Evolutionary conservation across 2,797 vertebrate genomes (phyloP), one percentile per base, ranked within the genome.

Genomic region (Malacoraja senta): DNA sequence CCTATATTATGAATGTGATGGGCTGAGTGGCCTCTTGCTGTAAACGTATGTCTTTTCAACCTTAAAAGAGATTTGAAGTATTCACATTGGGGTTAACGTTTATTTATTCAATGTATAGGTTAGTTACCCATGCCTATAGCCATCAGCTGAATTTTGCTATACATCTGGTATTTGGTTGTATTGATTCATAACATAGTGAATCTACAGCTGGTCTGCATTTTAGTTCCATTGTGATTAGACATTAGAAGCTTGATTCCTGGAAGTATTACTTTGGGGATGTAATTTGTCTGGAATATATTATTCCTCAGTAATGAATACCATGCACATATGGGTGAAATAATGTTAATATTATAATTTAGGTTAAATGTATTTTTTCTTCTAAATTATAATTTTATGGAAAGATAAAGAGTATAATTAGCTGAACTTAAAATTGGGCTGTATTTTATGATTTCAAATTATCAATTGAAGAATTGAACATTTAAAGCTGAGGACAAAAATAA

Each of bases 181-280:
- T 96, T 97, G 94, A 93, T 77, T 94, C 94, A 53, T 80, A 93
- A 81, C 95, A 94, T 97, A 96, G 96, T 97, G 96, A 97, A 97
- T 96, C 95, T 94, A 93, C 94, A 97, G 96, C 96, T 98, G 96
- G 96, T 97, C 96, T 97, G 96, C 95, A 95, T 97, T 97, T 97
- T 94, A 96, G 96, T 97, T 97, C 95, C 94, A 96, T 96, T 97
- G 97, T 97, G 95, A 97, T 97, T 97, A 97, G 81, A 93, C 76
- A 58, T 94, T 94, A 93, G 91, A 72, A 94, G 93, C 93, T 63
- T 93, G n/a, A 65, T 93, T 93, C 76, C 84, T 94, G 96, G 95
- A 96, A 97, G 96, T 95, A 96, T 96, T 97, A 95, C 95, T 97
- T 96, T 95, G 93, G 96, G 96, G 96, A 96, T 96, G 95, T 96